phyloP scores from a whole-genome alignment of 2,888 invertebrate genomes.

The Lasioglossum leucozonium region DNA sequence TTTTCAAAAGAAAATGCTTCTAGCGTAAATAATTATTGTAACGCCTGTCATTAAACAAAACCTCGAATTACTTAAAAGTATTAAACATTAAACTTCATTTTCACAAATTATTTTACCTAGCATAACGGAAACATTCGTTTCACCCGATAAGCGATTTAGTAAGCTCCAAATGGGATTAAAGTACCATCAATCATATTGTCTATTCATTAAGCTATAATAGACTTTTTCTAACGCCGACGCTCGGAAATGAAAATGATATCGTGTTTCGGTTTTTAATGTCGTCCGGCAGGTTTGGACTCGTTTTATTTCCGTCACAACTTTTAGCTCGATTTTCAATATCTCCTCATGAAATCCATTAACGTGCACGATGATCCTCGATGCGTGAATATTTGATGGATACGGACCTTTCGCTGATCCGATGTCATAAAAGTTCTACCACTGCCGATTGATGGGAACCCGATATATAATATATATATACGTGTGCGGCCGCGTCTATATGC shows the following conservation, averaged over 20 bases:
- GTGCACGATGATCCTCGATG: background rate
- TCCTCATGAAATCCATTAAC: background rate
- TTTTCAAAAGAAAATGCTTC: too few relatives aligned
- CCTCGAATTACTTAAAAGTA: background rate
- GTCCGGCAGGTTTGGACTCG: background rate
- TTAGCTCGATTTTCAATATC: background rate
- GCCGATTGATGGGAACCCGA: slow-evolving; percentile 15
- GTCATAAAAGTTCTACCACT: slow-evolving; percentile 24
- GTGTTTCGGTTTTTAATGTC: background rate
- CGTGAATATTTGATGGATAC: slow-evolving; percentile 13
- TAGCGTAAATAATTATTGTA: too few relatives aligned
- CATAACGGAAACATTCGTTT: background rate
- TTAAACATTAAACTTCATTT: background rate
- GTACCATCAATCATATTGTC: background rate
- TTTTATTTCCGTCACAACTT: slow-evolving; percentile 5
- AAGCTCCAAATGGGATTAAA: background rate
- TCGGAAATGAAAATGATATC: background rate
- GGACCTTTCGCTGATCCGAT: slow-evolving; percentile 8
- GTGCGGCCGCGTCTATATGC: background rate
- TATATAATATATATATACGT: too few relatives aligned
- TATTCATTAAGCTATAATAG: background rate
- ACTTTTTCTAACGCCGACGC: background rate
- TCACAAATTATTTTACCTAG: background rate
- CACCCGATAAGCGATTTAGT: background rate
- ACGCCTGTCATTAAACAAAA: background rate